phyloP scores from a whole-genome alignment of 2,888 invertebrate species.

The Notodonta dromedarius region DNA sequence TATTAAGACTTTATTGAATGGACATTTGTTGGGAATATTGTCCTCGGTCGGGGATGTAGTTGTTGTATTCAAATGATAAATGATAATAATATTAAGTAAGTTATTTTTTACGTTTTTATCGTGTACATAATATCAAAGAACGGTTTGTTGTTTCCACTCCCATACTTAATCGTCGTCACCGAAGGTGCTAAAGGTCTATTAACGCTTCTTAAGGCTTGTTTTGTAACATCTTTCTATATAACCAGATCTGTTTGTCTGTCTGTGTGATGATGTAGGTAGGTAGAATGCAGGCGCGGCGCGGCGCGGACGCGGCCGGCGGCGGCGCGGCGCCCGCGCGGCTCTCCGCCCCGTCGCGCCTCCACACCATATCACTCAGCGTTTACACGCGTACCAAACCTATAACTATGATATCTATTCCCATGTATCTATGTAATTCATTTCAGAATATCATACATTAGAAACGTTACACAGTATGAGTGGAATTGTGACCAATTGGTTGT shows the following conservation, averaged over 20 bases:
- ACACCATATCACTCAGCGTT: conserved; percentile 42
- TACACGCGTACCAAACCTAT: conserved; percentile 33
- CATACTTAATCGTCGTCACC: conserved; percentile 74
- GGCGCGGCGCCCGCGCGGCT: conserved; percentile 1
- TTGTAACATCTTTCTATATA: conserved; percentile 50
- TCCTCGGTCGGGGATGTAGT: conserved; percentile 79
- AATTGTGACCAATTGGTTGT: conserved; percentile 45
- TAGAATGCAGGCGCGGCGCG: conserved; percentile 19
- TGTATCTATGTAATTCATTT: conserved; percentile 35
- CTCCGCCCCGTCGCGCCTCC: conserved; percentile 25
- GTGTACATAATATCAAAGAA: conserved; percentile 79
- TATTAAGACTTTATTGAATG: conserved; percentile 82
- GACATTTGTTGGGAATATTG: conserved; percentile 81
- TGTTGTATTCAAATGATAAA: conserved; percentile 82
- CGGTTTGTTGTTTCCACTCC: conserved; percentile 78
- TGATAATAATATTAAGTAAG: conserved; percentile 84
- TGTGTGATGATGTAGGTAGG: conserved; percentile 27
- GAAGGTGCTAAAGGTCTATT: conserved; percentile 83
- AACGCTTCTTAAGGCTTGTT: conserved; percentile 74
- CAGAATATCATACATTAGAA: conserved; percentile 32
- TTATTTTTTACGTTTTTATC: conserved; percentile 85
- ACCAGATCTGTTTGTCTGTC: conserved; percentile 48
- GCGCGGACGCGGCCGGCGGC: conserved; percentile 2
- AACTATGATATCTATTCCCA: conserved; percentile 33
- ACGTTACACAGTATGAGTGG: conserved; percentile 38